Conservation (phyloP, 2,797 vertebrate genomes). For the Cygnus olor region DNA sequence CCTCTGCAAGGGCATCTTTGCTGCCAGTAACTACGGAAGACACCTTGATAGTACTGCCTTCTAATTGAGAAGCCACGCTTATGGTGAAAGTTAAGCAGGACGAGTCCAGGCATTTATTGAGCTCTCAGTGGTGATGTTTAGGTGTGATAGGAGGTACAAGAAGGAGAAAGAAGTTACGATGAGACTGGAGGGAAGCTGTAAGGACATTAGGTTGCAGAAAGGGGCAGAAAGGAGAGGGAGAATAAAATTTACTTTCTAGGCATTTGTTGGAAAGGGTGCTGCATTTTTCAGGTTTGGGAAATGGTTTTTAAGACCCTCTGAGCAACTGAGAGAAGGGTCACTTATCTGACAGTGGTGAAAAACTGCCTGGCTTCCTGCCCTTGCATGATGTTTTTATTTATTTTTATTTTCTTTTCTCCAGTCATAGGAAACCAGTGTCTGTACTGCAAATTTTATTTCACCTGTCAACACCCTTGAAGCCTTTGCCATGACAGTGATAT, state of each 20-base stretch:
- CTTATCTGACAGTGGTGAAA: neutral
- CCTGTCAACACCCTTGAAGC: neutral
- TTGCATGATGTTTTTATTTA: accelerated
- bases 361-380: neutral
- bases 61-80: neutral
- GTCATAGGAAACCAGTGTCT: neutral
- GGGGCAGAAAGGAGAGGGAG: neutral
- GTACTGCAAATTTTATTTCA: neutral
- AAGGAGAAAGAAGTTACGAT: neutral
- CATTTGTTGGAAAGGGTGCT: neutral
- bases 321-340: neutral
- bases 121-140: neutral
- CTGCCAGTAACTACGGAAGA: neutral
- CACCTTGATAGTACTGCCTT: neutral
- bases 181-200: neutral
- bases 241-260: neutral
- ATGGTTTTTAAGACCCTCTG: neutral
- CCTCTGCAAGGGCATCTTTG: neutral
- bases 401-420: neutral
- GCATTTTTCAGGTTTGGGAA: neutral
- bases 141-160: neutral
- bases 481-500: neutral
- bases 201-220: neutral
- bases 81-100: neutral
- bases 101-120: neutral